Conservation (phyloP, 2,888 invertebrate genomes). For the Willowsia nigromaculata region DNA sequence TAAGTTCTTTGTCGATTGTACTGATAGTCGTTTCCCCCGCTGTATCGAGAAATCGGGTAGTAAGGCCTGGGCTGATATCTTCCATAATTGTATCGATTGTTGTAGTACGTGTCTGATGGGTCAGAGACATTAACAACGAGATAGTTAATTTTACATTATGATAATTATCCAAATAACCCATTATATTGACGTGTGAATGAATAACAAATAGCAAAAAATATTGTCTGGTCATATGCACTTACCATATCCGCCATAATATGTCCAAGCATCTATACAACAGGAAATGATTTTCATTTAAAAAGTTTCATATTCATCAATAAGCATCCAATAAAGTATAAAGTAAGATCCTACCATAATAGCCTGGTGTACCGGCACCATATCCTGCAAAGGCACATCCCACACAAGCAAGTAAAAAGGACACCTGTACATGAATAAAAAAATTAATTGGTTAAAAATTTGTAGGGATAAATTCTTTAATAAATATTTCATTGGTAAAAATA, state of each 20-base stretch:
- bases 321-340: background rate
- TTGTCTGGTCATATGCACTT: background rate
- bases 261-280: constrained; percentile 42
- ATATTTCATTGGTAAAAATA: background rate
- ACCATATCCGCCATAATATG: constrained; percentile 59
- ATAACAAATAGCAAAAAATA: background rate
- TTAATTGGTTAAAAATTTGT: background rate
- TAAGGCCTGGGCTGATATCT: background rate
- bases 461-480: background rate
- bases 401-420: constrained; percentile 15
- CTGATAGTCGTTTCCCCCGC: background rate
- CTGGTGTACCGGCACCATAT: constrained; percentile 44
- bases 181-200: background rate
- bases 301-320: no score
- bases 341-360: constrained; percentile 39
- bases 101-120: constrained; percentile 37
- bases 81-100: background rate
- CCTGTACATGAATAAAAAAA: background rate
- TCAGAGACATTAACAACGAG: no score
- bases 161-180: background rate
- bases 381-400: constrained; percentile 48
- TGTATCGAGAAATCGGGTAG: constrained; percentile 10
- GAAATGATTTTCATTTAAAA: no score
- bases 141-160: no score
- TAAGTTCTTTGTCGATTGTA: background rate